Conservation (phyloP, 2,113 vertebrate species). For the Octodon degus region DNA sequence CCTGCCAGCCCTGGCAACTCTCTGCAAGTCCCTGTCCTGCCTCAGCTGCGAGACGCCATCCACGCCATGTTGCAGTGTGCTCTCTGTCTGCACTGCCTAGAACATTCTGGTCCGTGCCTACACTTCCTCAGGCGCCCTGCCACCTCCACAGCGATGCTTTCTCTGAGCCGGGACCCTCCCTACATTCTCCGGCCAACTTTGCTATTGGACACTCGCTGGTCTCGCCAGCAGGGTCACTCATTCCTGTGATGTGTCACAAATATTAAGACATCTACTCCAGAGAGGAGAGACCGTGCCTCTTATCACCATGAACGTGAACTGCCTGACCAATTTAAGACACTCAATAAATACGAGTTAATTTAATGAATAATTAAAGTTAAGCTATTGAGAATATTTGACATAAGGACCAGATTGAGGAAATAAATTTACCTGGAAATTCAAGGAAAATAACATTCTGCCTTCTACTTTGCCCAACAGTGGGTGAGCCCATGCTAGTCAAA, state of each 20-base stretch:
- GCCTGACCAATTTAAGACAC: neutral
- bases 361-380: constrained; percentile 33
- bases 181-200: neutral
- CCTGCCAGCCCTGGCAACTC: neutral
- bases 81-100: neutral
- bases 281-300: neutral
- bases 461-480: neutral
- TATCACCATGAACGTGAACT: neutral
- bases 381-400: neutral
- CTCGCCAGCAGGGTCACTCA: neutral
- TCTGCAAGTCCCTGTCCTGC: neutral
- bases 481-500: neutral
- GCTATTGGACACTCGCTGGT: neutral
- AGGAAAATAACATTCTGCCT: neutral
- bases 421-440: neutral
- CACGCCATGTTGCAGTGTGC: neutral
- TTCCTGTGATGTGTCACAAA: neutral
- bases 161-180: neutral
- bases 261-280: neutral
- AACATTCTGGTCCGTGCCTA: neutral
- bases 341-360: neutral
- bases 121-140: neutral
- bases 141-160: neutral
- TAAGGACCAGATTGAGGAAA: constrained; percentile 10
- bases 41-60: neutral